Conservation (phyloP, 2,797 vertebrate species). For the Clarias platycephalus region DNA sequence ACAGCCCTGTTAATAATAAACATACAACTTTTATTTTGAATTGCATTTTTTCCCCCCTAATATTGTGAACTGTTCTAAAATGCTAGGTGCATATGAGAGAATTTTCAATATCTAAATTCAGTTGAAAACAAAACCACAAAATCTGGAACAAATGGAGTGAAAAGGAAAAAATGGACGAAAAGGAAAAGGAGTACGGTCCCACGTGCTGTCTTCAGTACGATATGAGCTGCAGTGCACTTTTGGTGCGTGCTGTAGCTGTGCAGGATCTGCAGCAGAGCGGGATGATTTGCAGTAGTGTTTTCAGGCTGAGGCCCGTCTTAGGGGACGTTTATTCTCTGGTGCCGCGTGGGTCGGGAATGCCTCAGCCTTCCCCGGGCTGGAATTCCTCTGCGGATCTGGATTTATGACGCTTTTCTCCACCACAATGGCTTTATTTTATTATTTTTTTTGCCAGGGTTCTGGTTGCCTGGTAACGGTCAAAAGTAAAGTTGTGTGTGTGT, state of each 20-base stretch:
- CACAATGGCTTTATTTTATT: constrained; percentile 68
- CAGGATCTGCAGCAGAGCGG: constrained; percentile 5
- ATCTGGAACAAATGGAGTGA: neutral
- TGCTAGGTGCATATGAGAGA: neutral
- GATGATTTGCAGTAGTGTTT: constrained; percentile 31
- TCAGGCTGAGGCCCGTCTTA: constrained; percentile 32
- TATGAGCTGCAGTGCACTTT: neutral
- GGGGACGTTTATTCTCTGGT: constrained; percentile 19
- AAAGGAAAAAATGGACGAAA: neutral
- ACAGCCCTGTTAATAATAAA: too few species aligned
- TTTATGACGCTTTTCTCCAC: constrained; percentile 71
- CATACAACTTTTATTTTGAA: neutral
- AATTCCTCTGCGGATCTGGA: constrained; percentile 68
- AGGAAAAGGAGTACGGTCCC: neutral
- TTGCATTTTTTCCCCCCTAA: too few species aligned
- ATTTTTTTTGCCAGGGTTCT: constrained; percentile 59
- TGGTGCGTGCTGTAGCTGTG: neutral
- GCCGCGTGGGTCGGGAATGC: constrained; percentile 61
- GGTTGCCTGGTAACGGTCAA: constrained; percentile 70
- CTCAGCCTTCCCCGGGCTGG: constrained; percentile 54
- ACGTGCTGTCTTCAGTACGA: neutral
- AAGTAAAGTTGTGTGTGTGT: constrained; percentile 63
- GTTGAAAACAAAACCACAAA: neutral
- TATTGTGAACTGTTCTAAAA: neutral
- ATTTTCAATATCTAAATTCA: neutral